Conservation (phyloP, 2,888 invertebrate genomes). For the Eurytoma californica region DNA sequence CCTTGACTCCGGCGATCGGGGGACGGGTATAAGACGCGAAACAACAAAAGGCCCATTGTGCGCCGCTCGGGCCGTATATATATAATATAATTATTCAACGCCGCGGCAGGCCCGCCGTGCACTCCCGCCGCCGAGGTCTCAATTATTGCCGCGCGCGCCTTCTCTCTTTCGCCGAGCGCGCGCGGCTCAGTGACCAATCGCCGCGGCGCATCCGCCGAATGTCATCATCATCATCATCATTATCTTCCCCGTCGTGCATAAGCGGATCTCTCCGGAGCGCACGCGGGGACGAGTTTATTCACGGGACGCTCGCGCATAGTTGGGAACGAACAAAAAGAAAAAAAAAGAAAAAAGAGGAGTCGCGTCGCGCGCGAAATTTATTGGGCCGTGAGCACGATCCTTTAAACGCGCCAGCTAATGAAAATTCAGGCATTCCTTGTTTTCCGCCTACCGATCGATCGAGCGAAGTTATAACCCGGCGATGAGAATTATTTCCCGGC, state of each 20-base stretch:
- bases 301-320: neutral
- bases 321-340: neutral
- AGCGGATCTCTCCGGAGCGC: conserved; percentile 8
- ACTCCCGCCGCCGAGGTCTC: conserved; percentile 41
- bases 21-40: neutral
- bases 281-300: conserved; percentile 38
- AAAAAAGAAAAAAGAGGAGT: neutral
- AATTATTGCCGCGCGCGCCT: conserved; percentile 46
- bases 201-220: conserved; percentile 38
- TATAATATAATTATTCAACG: conserved; percentile 68
- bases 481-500: too few species aligned
- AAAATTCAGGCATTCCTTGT: conserved; percentile 37
- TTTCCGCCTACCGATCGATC: neutral
- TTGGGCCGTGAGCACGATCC: neutral
- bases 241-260: neutral
- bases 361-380: conserved; percentile 34
- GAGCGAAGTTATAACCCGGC: too few species aligned
- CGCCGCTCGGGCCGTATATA: conserved; percentile 37
- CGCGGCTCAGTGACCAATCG: conserved; percentile 31
- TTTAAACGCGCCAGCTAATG: conserved; percentile 34
- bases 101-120: conserved; percentile 61
- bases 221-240: conserved; percentile 30
- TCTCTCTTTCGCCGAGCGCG: conserved; percentile 20
- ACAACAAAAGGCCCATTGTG: conserved; percentile 70
- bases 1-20: conserved; percentile 47